A percentile compares a stretch with the other conserved stretches of the same genome.
These are phyloP conservation scores for Sphaeramia orbicularis DNA, from an alignment of 2,797 vertebrate genomes.

Conservation along the genomic window DNA sequence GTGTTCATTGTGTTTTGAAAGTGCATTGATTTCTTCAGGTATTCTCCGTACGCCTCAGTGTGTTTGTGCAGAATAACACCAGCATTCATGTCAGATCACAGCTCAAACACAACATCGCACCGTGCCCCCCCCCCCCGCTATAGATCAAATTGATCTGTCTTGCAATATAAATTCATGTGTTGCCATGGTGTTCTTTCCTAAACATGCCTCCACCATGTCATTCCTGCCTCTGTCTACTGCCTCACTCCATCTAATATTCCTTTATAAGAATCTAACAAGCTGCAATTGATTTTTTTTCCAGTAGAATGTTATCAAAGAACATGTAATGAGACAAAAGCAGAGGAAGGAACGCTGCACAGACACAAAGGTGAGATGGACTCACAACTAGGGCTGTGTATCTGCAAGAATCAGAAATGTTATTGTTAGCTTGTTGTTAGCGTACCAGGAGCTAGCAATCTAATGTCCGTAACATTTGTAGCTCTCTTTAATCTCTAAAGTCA, in stretches of 20 bases:
- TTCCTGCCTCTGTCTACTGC: slow-evolving; percentile 36
- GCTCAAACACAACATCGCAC: slow-evolving; percentile 27
- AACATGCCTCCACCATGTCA: slow-evolving; percentile 6
- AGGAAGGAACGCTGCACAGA: slow-evolving; percentile 5
- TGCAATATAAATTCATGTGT: slow-evolving; percentile 52
- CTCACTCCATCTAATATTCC: slow-evolving; percentile 31
- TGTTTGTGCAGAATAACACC: slow-evolving; percentile 19
- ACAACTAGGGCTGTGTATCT: no score
- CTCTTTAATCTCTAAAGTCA: no score
- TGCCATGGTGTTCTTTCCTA: slow-evolving; percentile 26
- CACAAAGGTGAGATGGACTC: no score
- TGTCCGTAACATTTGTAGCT: no score
- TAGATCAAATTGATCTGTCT: slow-evolving; percentile 44
- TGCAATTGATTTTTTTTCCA: slow-evolving; percentile 38
- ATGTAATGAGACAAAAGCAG: slow-evolving; percentile 31
- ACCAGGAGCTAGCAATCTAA: no score
- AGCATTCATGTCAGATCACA: slow-evolving; percentile 15
- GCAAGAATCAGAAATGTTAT: no score
- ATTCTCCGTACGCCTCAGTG: slow-evolving; percentile 16
- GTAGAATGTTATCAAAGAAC: slow-evolving; percentile 5
- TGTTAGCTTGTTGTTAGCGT: no score
- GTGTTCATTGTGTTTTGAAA: slow-evolving; percentile 23
- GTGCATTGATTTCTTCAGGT: slow-evolving; percentile 16
- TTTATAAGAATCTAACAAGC: slow-evolving; percentile 51
- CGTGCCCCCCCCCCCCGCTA: slow-evolving; percentile 8